Evolutionary conservation across 2,888 invertebrate species (phyloP).

Genomic region (Orchesella flavescens): DNA sequence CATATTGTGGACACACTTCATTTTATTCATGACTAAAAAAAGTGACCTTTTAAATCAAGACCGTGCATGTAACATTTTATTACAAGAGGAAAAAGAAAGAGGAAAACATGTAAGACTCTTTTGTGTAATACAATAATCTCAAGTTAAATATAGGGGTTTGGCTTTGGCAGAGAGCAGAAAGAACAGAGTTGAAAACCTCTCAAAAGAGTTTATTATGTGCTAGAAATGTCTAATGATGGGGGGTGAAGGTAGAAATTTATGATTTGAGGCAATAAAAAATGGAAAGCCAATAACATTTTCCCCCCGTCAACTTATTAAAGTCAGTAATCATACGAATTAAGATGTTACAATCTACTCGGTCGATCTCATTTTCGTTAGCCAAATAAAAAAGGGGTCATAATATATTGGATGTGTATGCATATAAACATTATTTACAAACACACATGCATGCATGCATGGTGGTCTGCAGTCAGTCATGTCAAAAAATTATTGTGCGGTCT

Average conservation of each 20-base stretch:
- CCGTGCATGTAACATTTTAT: not conserved
- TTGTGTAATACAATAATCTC: not conserved
- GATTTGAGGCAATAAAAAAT: not conserved
- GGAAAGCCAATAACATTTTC: conserved; percentile 19
- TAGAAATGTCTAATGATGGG: conserved; percentile 4
- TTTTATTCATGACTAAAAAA: conserved; percentile 20
- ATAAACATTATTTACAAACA: not conserved
- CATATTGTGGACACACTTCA: not conserved
- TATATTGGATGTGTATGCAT: not conserved
- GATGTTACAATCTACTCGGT: conserved; percentile 10
- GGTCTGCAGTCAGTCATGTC: conserved; percentile 2
- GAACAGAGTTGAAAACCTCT: not conserved
- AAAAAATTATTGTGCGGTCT: not conserved
- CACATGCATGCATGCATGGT: not conserved
- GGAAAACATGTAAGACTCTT: conserved; percentile 4
- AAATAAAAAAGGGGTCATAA: conserved; percentile 1
- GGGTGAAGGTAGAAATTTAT: not conserved
- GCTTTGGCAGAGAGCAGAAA: not conserved
- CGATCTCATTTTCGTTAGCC: not conserved
- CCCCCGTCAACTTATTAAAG: conserved; percentile 23
- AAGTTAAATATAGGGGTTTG: not conserved
- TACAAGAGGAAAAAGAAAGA: not conserved
- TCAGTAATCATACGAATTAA: conserved; percentile 38
- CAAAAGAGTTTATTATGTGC: conserved; percentile 15
- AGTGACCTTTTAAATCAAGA: conserved; percentile 4